These are phyloP conservation scores for Cryptus viduatorius DNA, from an alignment of 2,888 invertebrate species.

Conservation along the genomic window DNA sequence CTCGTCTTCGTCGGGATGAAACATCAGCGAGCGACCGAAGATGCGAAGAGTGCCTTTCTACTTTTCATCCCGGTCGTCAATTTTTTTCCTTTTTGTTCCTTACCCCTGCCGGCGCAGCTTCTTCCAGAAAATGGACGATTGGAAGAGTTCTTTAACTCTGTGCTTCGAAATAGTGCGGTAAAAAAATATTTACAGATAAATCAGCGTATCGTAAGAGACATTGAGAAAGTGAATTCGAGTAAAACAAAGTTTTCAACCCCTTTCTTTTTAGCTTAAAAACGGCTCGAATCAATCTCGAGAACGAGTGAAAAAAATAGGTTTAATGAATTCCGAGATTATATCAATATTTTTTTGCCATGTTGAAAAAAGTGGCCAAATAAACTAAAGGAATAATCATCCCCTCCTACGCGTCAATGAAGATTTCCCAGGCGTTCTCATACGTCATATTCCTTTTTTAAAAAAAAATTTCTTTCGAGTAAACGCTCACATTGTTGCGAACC, in stretches of 20 bases:
- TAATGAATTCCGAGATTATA: no score
- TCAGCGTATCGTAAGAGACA: neutral
- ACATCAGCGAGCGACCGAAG: conserved; percentile 19
- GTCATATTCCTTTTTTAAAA: neutral
- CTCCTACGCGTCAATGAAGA: no score
- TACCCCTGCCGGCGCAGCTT: conserved; percentile 30
- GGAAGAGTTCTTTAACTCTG: neutral
- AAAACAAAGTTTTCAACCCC: no score
- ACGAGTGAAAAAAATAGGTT: no score
- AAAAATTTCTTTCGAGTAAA: conserved; percentile 2
- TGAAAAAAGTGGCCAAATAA: no score
- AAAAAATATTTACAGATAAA: neutral
- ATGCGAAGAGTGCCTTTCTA: conserved; percentile 26
- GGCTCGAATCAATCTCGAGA: no score
- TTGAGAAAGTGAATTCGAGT: no score
- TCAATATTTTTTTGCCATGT: no score
- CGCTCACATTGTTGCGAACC: neutral
- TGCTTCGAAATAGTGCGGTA: conserved; percentile 1
- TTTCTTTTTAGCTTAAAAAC: no score
- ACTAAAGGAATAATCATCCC: no score
- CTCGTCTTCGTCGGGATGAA: conserved; percentile 39
- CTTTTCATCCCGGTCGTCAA: conserved; percentile 38
- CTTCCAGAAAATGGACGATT: neutral
- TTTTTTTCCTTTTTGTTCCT: conserved; percentile 20
- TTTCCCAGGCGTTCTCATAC: no score